These are phyloP conservation scores for Ovis aries DNA, from an alignment of 2,113 vertebrate species.

Conservation along the genomic window ARS-UI_Ramb_v3.0 NC_056055.1:36684501-36685000, in stretches of 20 bases:
- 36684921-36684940: not conserved
- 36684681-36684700: not conserved
- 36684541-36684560: not conserved
- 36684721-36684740: not conserved
- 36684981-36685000: not conserved
- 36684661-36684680: not conserved
- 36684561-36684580: not conserved
- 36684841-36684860: not conserved
- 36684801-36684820: not conserved
- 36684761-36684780: not conserved
- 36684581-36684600: not conserved
- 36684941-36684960: rapidly evolving
- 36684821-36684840: not conserved
- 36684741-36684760: not conserved
- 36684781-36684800: not conserved
- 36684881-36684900: not conserved
- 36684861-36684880: not conserved
- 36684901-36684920: not conserved
- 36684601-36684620: not conserved
- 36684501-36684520: not conserved
- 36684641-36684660: not conserved
- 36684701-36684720: not conserved
- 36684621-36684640: not conserved
- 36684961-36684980: not conserved
- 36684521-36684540: not conserved